phyloP scores from a whole-genome alignment of 2,113 vertebrate genomes.

The Columba janthina region DNA sequence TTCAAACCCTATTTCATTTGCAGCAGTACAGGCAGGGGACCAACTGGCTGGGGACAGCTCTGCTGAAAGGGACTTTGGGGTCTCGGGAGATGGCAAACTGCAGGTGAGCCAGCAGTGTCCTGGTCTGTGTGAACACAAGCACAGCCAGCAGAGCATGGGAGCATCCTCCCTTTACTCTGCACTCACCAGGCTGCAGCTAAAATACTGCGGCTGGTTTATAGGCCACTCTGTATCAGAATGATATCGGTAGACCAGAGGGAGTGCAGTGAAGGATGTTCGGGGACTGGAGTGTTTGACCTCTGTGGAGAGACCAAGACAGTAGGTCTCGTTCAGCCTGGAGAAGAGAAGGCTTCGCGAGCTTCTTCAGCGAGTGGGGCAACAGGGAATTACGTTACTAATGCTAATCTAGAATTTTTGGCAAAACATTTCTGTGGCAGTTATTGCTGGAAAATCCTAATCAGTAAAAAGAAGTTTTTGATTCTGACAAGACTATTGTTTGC shows the following conservation, averaged over 20 bases:
- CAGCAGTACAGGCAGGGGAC: not conserved
- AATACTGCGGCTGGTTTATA: not conserved
- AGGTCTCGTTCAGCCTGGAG: not conserved
- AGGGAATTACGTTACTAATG: not conserved
- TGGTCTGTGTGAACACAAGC: not conserved
- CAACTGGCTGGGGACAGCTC: not conserved
- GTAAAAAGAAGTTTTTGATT: not conserved
- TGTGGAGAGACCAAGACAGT: not conserved
- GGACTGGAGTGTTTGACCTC: not conserved
- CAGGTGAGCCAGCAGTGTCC: not conserved
- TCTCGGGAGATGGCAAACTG: not conserved
- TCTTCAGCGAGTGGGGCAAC: not conserved
- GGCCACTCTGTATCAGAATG: not conserved
- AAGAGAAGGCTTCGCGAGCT: not conserved
- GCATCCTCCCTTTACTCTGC: not conserved
- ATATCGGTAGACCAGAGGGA: not conserved
- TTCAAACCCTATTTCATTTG: not conserved
- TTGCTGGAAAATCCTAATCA: not conserved
- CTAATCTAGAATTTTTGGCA: not conserved
- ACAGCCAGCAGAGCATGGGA: not conserved
- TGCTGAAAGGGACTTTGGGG: not conserved
- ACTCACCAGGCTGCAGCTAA: not conserved
- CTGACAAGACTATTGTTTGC: not conserved
- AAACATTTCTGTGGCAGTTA: not conserved
- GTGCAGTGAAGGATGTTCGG: not conserved